Evolutionary conservation across 1,140 invertebrate genomes (phyloP).

Genomic region (Lordiphosa clarofinis): DNA sequence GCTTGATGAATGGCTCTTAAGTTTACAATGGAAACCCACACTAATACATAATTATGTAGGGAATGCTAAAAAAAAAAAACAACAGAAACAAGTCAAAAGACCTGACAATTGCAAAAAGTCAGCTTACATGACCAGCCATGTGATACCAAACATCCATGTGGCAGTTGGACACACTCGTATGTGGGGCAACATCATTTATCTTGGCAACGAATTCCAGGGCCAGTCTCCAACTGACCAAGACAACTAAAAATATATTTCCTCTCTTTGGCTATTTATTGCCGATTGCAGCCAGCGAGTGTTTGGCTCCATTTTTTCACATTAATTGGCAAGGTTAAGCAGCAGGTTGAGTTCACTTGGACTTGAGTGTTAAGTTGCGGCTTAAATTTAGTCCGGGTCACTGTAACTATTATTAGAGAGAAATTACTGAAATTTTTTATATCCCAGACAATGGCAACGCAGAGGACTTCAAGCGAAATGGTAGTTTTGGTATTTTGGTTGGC

Average conservation of each 20-base stretch:
- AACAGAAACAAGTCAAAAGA: conserved; percentile 26
- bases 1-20: conserved; percentile 60
- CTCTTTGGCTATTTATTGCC: conserved; percentile 57
- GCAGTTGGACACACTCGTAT: conserved; percentile 7
- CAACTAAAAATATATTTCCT: conserved; percentile 44
- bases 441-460: conserved; percentile 9
- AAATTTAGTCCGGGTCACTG: conserved; percentile 49
- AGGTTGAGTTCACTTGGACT: conserved; percentile 31
- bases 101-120: conserved; percentile 61
- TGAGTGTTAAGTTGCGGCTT: conserved; percentile 33
- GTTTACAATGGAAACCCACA: too few relatives aligned
- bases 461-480: conserved; percentile 29
- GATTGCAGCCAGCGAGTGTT: conserved; percentile 28
- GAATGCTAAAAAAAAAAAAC: conserved; percentile 17
- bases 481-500: conserved; percentile 16
- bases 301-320: conserved; percentile 52
- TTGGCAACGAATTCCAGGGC: conserved; percentile 32
- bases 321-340: conserved; percentile 69
- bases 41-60: conserved; percentile 61
- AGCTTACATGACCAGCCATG: conserved; percentile 51
- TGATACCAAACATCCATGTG: conserved; percentile 28
- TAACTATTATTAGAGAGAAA: conserved; percentile 48
- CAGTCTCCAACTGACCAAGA: conserved; percentile 32
- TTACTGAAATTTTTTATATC: conserved; percentile 26
- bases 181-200: conserved; percentile 63